Evolutionary conservation across 2,888 invertebrate species (phyloP).

Genomic region (Cetonia aurata): DNA sequence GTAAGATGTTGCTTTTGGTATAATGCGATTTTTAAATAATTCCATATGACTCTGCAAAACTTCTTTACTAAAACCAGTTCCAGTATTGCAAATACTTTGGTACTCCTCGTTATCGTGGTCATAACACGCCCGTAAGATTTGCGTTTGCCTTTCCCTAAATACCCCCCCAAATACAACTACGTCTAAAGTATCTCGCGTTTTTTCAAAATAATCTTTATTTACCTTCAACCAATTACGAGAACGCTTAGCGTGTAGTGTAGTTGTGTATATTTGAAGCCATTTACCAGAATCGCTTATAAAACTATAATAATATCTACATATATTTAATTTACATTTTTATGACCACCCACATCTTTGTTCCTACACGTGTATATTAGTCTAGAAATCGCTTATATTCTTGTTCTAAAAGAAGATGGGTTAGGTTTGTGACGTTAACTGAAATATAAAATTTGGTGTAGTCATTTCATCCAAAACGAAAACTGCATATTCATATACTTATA

Average conservation of each 20-base stretch:
- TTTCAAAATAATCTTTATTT: slow-evolving; percentile 98
- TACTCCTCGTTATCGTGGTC: slow-evolving; percentile 91
- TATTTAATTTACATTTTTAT: too few species aligned
- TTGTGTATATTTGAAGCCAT: too few species aligned
- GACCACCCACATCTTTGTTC: too few species aligned
- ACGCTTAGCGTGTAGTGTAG: slow-evolving; percentile 73
- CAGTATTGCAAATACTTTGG: slow-evolving; percentile 94
- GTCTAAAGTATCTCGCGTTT: slow-evolving; percentile 96
- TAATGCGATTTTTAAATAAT: slow-evolving; percentile 81
- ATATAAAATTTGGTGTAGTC: too few species aligned
- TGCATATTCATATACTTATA: too few species aligned
- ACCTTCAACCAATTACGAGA: slow-evolving; percentile 96
- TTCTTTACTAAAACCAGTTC: slow-evolving; percentile 96
- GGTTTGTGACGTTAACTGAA: too few species aligned
- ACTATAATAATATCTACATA: too few species aligned
- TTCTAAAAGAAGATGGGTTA: too few species aligned
- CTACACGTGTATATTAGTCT: too few species aligned
- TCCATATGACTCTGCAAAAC: slow-evolving; percentile 82
- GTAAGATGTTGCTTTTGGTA: slow-evolving; percentile 82
- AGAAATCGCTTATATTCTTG: too few species aligned
- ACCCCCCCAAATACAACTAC: slow-evolving; percentile 96
- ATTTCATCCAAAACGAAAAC: too few species aligned
- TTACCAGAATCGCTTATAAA: too few species aligned
- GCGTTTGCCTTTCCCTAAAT: slow-evolving; percentile 91
- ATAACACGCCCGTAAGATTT: slow-evolving; percentile 93